Evolutionary conservation across 2,888 invertebrate species (phyloP), one percentile per base, ranked within the genome.

Genomic region (Saturnia japonica): DNA sequence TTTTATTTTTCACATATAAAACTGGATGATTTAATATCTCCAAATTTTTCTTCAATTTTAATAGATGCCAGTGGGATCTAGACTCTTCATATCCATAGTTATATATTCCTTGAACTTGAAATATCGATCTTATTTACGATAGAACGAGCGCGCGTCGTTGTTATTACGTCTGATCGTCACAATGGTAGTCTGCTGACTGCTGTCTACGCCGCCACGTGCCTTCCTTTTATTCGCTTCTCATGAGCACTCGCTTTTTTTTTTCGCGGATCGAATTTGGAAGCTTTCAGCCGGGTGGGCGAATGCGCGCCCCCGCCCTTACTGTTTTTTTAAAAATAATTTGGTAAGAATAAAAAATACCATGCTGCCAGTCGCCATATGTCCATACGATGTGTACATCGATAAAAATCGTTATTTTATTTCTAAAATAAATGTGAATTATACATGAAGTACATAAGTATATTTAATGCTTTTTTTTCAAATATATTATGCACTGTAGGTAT

Each of bases 241-340:
- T 75, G 86, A 82, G 85, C 88, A 85, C 84, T 89, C 88, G 91
- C 90, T 87, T 86, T 90, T 93, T 91, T 92, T 88, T 92, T 94
- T 91, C 87, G 92, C 91, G 87, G 89, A 90, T 90, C 84, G 88
- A 92, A 90, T 93, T 93, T 91, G 91, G 92, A 91, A 91, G 92
- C 91, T 93, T 93, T 92, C 91, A 91, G 92, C 89, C 87, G 89
- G 88, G 90, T 90, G 91, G 88, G 87, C 87, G 86, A 84, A 80
- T 78, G 85, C 82, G 84, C 86, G 88, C 90, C 91, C 91, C 89
- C 88, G 89, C 91, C 93, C 92, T 90, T 84, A 85, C 74, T 73
- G 74, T 80, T 75, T 79, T 81, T 84, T 82, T 80, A 83, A 80
- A n/a, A 47, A 54, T 60, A 28, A 82, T 80, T 85, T 84, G 82